Evolutionary conservation across 2,797 vertebrate species (phyloP).

Genomic region (Enteromius paludinosus): DNA sequence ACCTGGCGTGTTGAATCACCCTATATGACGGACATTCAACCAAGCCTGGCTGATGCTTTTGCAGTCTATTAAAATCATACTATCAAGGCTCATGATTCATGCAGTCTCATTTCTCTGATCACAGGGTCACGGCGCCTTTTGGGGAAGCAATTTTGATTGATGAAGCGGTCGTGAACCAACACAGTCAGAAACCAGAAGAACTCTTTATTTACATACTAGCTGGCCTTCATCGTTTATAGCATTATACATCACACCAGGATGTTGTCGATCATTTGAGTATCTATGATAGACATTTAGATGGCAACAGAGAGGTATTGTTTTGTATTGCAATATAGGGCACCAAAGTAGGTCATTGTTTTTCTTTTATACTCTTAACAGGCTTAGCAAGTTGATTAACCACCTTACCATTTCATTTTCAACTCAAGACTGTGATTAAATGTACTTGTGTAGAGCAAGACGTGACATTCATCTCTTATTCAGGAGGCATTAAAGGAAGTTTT

Average conservation of each 20-base stretch:
- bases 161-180: neutral
- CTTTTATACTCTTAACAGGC: neutral
- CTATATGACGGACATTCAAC: neutral
- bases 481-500: neutral
- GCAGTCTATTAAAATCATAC: neutral
- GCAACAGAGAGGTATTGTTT: neutral
- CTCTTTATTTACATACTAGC: conserved; percentile 7
- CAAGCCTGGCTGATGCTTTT: neutral
- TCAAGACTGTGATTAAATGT: neutral
- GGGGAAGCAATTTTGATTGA: neutral
- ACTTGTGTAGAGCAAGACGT: neutral
- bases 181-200: neutral
- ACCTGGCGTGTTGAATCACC: conserved; percentile 22
- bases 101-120: neutral
- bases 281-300: conserved; percentile 4
- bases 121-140: neutral
- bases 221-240: neutral
- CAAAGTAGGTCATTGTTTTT: neutral
- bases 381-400: neutral
- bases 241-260: conserved; percentile 22
- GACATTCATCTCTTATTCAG: neutral
- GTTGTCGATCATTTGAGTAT: conserved; percentile 20
- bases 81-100: neutral
- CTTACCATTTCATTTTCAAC: neutral
- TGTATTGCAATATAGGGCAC: neutral